Percentiles rank a stretch among this genome's conserved stretches.
These are phyloP conservation scores for Fregata magnificens DNA, from an alignment of 2,113 vertebrate species.

Conservation along the genomic window DNA sequence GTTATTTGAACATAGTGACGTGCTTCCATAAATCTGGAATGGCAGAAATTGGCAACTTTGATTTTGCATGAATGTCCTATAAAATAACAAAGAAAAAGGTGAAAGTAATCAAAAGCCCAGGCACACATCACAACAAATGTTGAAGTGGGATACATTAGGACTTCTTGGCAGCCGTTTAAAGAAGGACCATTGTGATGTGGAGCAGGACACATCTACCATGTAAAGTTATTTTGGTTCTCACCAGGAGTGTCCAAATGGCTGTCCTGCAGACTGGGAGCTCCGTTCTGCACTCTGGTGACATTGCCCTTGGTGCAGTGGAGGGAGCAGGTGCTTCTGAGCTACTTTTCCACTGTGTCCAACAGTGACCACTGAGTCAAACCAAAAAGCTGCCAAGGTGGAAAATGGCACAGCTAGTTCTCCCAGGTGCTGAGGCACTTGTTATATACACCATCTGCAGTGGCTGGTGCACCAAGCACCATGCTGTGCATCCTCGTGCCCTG, in stretches of 20 bases:
- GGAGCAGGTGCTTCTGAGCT: not conserved
- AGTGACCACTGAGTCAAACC: not conserved
- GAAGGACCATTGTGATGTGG: not conserved
- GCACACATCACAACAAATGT: not conserved
- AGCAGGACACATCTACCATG: not conserved
- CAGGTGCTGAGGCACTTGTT: not conserved
- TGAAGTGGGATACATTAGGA: not conserved
- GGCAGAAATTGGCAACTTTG: not conserved
- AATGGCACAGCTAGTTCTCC: not conserved
- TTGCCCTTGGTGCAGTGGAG: not conserved
- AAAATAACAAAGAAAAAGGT: not conserved
- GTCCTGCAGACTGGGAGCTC: not conserved
- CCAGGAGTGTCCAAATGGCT: not conserved
- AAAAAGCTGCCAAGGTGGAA: not conserved
- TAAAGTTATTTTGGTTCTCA: not conserved
- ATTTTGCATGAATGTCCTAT: not conserved
- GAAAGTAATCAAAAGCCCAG: not conserved
- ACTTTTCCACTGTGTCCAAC: not conserved
- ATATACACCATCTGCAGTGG: not conserved
- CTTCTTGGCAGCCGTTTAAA: not conserved
- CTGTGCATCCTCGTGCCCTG: not conserved
- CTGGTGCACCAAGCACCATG: not conserved
- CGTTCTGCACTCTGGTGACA: not conserved
- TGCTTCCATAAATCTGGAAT: slow-evolving; percentile 5
- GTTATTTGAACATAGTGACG: not conserved